Base-by-base conservation (phyloP, 1,140 invertebrate species). In the Manduca sexta region DNA sequence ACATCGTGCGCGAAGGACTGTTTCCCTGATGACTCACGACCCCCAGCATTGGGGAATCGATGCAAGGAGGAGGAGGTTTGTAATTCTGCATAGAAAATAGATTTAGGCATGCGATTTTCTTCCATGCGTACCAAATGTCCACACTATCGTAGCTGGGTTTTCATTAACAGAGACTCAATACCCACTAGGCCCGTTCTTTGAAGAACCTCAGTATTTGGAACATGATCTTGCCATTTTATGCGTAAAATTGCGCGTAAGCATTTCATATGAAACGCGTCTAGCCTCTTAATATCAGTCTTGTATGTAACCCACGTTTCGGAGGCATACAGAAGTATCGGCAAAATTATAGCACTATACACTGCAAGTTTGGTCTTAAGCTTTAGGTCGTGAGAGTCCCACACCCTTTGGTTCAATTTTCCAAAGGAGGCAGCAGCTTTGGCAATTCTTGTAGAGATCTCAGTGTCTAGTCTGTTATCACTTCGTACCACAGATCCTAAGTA, bases 361-460 rank as follows among this genome's bases (percentile, higher is more conserved):
- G 12, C 26, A 30, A 48, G 8, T 11, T 48, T 48, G 7, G 43
- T 45, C 21, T 45, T 16, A 1, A 42, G 48, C 17, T 50, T 42
- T 2, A 51, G 37, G 21, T 51, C 49, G 17, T 51, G 49, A 4
- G 49, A 51, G n/a, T 39, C 45, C 49, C 49, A 51, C 13, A 51
- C 42, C 11, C 49, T 15, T 8, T 31, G n/a, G 7, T 16, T 51
- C 8, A 51, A 35, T 33, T 33, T n/a, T 15, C 41, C 49, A 17
- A 45, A 51, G 26, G 5, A 13, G 3, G 42, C 41, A 39, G 49
- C 49, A 14, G 40, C 48, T 7, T 38, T 37, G 6, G 48, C 40
- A 10, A 50, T 50, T 7, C 40, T 30, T 12, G 50, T 17, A 10
- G 44, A 15, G 26, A 48, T 47, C 6, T 53, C 51, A 5, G 39